Evolutionary conservation across 2,888 invertebrate genomes (phyloP).

Genomic region (Isotomurus palustris): DNA sequence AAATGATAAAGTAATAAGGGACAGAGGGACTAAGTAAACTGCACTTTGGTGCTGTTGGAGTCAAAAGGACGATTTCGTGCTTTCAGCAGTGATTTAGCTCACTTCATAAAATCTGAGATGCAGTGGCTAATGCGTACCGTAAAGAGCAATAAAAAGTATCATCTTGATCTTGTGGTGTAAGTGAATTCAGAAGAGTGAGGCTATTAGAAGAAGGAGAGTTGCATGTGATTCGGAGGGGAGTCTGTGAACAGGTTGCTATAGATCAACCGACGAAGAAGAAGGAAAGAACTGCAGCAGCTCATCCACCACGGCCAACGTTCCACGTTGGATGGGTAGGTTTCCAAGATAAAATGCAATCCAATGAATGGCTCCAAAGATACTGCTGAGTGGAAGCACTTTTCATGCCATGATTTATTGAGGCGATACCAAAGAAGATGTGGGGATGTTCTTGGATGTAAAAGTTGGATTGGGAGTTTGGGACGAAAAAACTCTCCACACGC

Average conservation of each 20-base stretch:
- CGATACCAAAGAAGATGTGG: constrained; percentile 34
- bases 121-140: too few relatives aligned
- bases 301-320: background rate
- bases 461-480: constrained; percentile 25
- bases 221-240: background rate
- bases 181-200: too few relatives aligned
- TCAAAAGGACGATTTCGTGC: too few relatives aligned
- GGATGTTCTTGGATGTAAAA: constrained; percentile 44
- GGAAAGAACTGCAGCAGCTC: background rate
- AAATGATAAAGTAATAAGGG: too few relatives aligned
- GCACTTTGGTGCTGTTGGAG: too few relatives aligned
- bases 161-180: too few relatives aligned
- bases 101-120: too few relatives aligned
- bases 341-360: constrained; percentile 10
- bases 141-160: too few relatives aligned
- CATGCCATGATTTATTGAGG: constrained; percentile 44
- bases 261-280: background rate
- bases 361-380: constrained; percentile 25
- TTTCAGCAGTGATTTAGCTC: too few relatives aligned
- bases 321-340: background rate
- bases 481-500: too few relatives aligned
- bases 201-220: background rate
- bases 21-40: too few relatives aligned
- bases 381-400: constrained; percentile 35
- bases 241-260: constrained; percentile 1